A percentile compares a stretch with the other conserved stretches of the same genome.
Evolutionary conservation across 2,113 vertebrate genomes (phyloP).

Genomic region (Dendropsophus ebraccatus): DNA sequence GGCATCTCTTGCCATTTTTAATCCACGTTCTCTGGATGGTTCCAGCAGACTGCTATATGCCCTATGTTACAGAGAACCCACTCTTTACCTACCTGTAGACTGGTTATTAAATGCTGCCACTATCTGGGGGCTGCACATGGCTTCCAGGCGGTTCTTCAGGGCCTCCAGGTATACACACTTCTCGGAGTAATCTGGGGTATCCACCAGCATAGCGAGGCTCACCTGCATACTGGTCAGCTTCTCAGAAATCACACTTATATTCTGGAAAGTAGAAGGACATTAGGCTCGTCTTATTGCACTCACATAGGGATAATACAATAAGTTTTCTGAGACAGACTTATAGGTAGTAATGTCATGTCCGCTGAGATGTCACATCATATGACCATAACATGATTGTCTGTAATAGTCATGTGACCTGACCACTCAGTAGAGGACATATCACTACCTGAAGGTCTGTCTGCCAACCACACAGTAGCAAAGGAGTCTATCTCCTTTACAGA

Average conservation of each 20-base stretch:
- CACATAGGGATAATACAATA: not conserved
- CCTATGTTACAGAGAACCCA: not conserved
- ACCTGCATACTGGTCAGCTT: constrained; percentile 95
- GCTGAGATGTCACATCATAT: too few relatives aligned
- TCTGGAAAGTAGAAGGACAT: constrained; percentile 70
- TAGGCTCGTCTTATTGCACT: not conserved
- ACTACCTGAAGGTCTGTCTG: too few relatives aligned
- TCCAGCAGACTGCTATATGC: too few relatives aligned
- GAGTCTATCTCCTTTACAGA: too few relatives aligned
- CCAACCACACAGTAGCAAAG: too few relatives aligned
- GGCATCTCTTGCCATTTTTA: too few relatives aligned
- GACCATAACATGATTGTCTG: too few relatives aligned
- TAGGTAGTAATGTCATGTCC: too few relatives aligned
- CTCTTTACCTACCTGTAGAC: constrained; percentile 79
- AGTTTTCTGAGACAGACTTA: not conserved
- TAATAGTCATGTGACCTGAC: too few relatives aligned
- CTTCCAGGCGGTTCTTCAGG: constrained; percentile 93
- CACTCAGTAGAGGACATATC: too few relatives aligned
- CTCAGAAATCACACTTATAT: constrained; percentile 85
- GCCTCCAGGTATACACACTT: constrained; percentile 97
- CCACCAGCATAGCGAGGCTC: constrained; percentile 93
- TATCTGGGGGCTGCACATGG: constrained; percentile 93
- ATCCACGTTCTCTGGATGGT: too few relatives aligned
- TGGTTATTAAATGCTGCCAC: constrained; percentile 89
- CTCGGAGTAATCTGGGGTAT: constrained; percentile 94